phyloP scores from a whole-genome alignment of 2,888 invertebrate genomes.

The Agrotis segetum region DNA sequence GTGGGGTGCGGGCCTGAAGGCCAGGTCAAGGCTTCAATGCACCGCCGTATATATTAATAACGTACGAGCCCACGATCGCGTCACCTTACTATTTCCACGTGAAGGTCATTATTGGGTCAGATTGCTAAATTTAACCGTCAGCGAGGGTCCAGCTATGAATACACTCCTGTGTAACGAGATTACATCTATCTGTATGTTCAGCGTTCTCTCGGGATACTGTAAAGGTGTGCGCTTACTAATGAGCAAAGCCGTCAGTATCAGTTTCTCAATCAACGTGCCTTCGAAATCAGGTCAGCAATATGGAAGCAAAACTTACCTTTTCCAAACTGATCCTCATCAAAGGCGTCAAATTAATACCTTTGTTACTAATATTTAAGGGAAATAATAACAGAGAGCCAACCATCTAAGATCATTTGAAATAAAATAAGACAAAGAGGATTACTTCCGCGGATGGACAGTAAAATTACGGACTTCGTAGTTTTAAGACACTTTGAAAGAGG shows the following conservation, averaged over 20 bases:
- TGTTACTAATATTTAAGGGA: slow-evolving; percentile 30
- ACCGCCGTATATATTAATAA: slow-evolving; percentile 73
- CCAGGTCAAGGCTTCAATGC: slow-evolving; percentile 83
- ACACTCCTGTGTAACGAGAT: slow-evolving; percentile 8
- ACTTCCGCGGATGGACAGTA: slow-evolving; percentile 39
- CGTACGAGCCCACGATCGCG: slow-evolving; percentile 70
- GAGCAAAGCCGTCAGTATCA: slow-evolving; percentile 40
- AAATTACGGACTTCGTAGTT: slow-evolving; percentile 41
- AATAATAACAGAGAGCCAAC: slow-evolving; percentile 34
- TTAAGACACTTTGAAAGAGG: slow-evolving; percentile 46
- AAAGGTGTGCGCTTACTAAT: slow-evolving; percentile 34
- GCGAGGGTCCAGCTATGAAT: slow-evolving; percentile 12
- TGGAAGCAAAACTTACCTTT: slow-evolving; percentile 18
- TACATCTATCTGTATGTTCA: slow-evolving; percentile 5
- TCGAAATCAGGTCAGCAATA: slow-evolving; percentile 6
- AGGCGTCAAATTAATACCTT: slow-evolving; percentile 18
- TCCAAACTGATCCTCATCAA: slow-evolving; percentile 3
- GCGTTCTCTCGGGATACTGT: slow-evolving; percentile 1
- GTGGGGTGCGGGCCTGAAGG: slow-evolving; percentile 73
- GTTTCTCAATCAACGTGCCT: slow-evolving; percentile 32
- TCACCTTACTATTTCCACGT: slow-evolving; percentile 72
- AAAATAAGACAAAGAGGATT: slow-evolving; percentile 44
- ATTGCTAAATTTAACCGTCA: slow-evolving; percentile 49
- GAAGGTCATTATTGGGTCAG: slow-evolving; percentile 66
- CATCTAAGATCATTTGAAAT: slow-evolving; percentile 35